A percentile compares a stretch with the other conserved stretches of the same genome.
phyloP scores from a whole-genome alignment of 2,888 invertebrate species.

The Adelognathus sp. region DNA sequence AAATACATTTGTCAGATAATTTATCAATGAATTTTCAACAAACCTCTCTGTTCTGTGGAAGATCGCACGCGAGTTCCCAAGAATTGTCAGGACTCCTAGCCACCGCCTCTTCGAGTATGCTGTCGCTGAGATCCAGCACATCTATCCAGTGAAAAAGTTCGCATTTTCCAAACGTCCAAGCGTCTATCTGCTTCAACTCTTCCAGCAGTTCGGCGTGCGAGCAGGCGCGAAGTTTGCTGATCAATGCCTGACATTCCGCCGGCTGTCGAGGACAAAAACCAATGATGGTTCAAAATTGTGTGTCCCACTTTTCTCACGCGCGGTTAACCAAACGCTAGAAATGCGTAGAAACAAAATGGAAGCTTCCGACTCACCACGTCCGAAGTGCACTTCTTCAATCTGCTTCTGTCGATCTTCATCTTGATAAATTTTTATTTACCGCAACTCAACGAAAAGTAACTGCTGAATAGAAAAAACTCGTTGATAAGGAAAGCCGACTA shows the following conservation, averaged over 20 bases:
- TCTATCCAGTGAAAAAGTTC: slow-evolving; percentile 94
- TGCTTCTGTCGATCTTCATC: slow-evolving; percentile 92
- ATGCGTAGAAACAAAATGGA: neutral
- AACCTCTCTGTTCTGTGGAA: slow-evolving; percentile 85
- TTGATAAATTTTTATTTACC: slow-evolving; percentile 67
- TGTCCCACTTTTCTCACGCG: neutral
- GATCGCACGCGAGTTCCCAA: slow-evolving; percentile 90
- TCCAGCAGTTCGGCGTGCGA: slow-evolving; percentile 86
- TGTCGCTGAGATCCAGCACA: slow-evolving; percentile 89
- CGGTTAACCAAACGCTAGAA: neutral
- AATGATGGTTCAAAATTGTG: neutral
- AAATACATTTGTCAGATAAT: no score
- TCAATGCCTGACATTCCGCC: slow-evolving; percentile 89
- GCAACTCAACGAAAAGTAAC: slow-evolving; percentile 66
- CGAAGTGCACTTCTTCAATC: slow-evolving; percentile 91
- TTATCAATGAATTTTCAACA: slow-evolving; percentile 66
- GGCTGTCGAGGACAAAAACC: slow-evolving; percentile 79
- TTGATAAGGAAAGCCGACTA: no score
- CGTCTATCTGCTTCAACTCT: slow-evolving; percentile 88
- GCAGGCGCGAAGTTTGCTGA: slow-evolving; percentile 87
- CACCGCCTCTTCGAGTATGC: slow-evolving; percentile 89
- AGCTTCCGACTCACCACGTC: slow-evolving; percentile 85
- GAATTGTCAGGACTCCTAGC: slow-evolving; percentile 84
- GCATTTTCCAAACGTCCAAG: slow-evolving; percentile 94
- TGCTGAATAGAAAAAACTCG: slow-evolving; percentile 64